These are phyloP conservation scores for Willisornis vidua DNA, from an alignment of 2,113 vertebrate species.

Conservation along the genomic window DNA sequence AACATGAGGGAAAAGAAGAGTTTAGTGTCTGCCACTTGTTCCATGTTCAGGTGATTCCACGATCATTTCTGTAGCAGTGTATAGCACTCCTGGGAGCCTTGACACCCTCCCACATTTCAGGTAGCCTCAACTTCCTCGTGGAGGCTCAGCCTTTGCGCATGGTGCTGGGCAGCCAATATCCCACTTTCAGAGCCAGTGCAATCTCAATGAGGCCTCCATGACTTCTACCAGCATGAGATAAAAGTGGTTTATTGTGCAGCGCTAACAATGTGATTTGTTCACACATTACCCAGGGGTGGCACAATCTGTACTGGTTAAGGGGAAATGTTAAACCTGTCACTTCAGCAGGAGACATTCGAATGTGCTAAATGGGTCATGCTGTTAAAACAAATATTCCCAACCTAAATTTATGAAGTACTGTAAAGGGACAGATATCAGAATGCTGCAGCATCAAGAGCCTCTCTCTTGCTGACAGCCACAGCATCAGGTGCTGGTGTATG, in stretches of 20 bases:
- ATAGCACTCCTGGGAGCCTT: background rate
- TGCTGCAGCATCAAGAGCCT: background rate
- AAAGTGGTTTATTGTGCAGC: background rate
- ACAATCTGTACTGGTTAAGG: constrained; percentile 11
- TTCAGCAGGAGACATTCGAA: background rate
- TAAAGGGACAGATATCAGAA: background rate
- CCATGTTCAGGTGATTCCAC: background rate
- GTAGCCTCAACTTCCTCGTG: background rate
- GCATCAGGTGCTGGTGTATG: background rate
- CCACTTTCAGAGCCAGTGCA: fast-evolving
- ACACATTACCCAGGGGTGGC: constrained; percentile 21
- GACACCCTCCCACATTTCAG: background rate
- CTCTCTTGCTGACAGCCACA: fast-evolving
- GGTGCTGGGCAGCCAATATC: background rate
- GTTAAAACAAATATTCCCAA: background rate
- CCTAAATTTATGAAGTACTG: background rate
- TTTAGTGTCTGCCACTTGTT: background rate
- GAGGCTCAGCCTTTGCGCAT: background rate
- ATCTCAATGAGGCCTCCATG: fast-evolving
- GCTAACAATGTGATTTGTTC: background rate
- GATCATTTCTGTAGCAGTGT: background rate
- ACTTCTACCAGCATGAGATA: background rate
- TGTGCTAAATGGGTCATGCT: background rate
- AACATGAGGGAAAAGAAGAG: background rate
- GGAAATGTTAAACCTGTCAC: constrained; percentile 43